A percentile compares a stretch with the other conserved stretches of the same genome.
Evolutionary conservation across 2,797 vertebrate species (phyloP).

Genomic region (Malacoctenus gilli): DNA sequence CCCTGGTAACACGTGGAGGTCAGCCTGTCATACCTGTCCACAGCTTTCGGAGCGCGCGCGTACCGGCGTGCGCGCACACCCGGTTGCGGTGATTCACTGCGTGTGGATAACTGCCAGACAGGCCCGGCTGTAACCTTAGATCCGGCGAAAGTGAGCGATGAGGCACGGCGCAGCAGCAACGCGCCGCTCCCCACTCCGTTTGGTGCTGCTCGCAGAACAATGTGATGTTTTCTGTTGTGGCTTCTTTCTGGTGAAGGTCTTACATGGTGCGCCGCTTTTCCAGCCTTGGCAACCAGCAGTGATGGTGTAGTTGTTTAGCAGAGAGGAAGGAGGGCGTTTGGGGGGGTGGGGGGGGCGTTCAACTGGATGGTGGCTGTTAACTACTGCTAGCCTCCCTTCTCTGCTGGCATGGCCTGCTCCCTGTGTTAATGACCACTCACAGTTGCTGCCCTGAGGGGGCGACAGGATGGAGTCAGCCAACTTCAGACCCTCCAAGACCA

Average conservation of each 20-base stretch:
- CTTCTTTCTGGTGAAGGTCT: constrained; percentile 52
- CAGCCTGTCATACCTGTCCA: constrained; percentile 76
- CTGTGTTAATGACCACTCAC: constrained; percentile 71
- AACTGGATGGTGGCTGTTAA: constrained; percentile 68
- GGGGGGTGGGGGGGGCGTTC: too few species aligned
- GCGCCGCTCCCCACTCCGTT: constrained; percentile 42
- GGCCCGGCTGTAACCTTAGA: constrained; percentile 58
- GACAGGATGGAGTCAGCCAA: constrained; percentile 59
- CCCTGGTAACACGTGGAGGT: constrained; percentile 71
- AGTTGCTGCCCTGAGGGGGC: constrained; percentile 65
- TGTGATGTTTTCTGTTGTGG: constrained; percentile 42
- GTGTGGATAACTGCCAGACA: constrained; percentile 70
- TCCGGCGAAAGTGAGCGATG: constrained; percentile 64
- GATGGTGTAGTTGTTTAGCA: constrained; percentile 46
- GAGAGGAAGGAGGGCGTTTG: constrained; percentile 42
- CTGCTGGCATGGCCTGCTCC: constrained; percentile 61
- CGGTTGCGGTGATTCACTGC: constrained; percentile 40
- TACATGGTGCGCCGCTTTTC: constrained; percentile 49
- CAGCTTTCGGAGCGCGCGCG: constrained; percentile 40
- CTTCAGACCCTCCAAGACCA: constrained; percentile 63
- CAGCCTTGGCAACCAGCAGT: constrained; percentile 35
- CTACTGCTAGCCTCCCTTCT: constrained; percentile 62
- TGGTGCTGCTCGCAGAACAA: constrained; percentile 47
- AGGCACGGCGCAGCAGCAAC: constrained; percentile 48
- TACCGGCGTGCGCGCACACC: constrained; percentile 4